phyloP scores from a whole-genome alignment of 2,113 vertebrate species.

The Aspidoscelis tigris region DNA sequence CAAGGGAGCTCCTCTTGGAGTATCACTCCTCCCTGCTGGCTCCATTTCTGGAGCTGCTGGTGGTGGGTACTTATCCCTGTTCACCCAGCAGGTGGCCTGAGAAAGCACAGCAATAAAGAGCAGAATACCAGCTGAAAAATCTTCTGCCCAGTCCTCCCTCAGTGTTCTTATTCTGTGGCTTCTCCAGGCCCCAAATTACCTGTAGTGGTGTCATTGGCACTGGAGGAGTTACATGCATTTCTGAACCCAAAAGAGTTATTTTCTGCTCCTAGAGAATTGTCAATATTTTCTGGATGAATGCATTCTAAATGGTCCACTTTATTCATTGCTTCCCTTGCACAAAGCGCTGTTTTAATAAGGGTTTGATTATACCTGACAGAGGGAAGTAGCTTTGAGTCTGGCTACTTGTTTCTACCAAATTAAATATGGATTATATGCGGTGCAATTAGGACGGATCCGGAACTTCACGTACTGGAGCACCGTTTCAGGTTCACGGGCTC shows the following conservation, averaged over 20 bases:
- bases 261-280: constrained; percentile 20
- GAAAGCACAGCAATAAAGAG: not conserved
- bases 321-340: constrained; percentile 24
- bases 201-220: not conserved
- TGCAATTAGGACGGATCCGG: constrained; percentile 12
- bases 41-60: no score
- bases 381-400: constrained; percentile 19
- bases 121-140: not conserved
- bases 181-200: not conserved
- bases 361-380: constrained; percentile 31
- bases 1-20: no score
- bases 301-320: constrained; percentile 27
- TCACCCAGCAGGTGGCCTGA: no score
- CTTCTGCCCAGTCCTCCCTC: not conserved
- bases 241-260: constrained; percentile 19
- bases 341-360: constrained; percentile 30
- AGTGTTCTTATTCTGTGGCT: not conserved
- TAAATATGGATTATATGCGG: constrained; percentile 32
- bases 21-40: no score
- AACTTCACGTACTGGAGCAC: not conserved
- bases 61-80: no score
- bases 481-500: not conserved
- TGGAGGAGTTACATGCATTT: not conserved
- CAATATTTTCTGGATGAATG: constrained; percentile 30
- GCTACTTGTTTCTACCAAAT: constrained; percentile 24